These are phyloP conservation scores for Pelobates fuscus DNA, from an alignment of 2,113 vertebrate genomes.

Conservation along the genomic window DNA sequence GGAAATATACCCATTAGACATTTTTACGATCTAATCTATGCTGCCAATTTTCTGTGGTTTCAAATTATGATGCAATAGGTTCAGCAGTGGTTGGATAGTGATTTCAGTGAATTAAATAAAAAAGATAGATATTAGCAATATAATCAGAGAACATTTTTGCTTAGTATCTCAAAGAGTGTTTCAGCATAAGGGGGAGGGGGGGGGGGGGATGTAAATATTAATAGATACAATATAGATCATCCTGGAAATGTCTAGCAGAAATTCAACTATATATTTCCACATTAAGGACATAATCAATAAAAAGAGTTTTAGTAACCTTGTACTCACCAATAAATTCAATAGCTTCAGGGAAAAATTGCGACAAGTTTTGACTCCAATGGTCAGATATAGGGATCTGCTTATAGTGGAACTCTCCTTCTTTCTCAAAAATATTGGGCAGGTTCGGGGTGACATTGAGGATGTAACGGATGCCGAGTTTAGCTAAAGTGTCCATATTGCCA, in stretches of 20 bases:
- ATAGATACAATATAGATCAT: too few species aligned
- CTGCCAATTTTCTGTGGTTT: not conserved
- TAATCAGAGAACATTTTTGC: too few species aligned
- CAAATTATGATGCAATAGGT: not conserved
- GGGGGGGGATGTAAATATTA: too few species aligned
- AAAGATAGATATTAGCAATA: too few species aligned
- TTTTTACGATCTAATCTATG: not conserved
- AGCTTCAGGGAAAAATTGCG: slow-evolving; percentile 87
- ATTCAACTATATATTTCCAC: too few species aligned
- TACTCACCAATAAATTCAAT: slow-evolving; percentile 86
- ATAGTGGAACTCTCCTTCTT: slow-evolving; percentile 82
- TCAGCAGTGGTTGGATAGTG: accelerated
- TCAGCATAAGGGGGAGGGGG: too few species aligned
- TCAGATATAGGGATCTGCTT: slow-evolving; percentile 90
- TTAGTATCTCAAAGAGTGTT: too few species aligned
- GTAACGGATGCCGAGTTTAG: slow-evolving; percentile 81
- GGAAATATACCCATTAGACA: slow-evolving; percentile 1
- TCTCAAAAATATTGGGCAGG: slow-evolving; percentile 86
- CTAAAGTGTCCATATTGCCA: slow-evolving; percentile 78
- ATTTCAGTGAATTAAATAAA: too few species aligned
- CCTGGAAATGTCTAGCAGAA: too few species aligned
- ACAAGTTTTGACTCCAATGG: slow-evolving; percentile 89
- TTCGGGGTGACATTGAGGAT: slow-evolving; percentile 89
- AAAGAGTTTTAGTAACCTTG: not conserved
- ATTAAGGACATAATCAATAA: too few species aligned